A percentile compares a stretch with the other conserved stretches of the same genome.
These are phyloP conservation scores for Papilio machaon DNA, from an alignment of 1,140 invertebrate genomes.

Conservation along the genomic window DNA sequence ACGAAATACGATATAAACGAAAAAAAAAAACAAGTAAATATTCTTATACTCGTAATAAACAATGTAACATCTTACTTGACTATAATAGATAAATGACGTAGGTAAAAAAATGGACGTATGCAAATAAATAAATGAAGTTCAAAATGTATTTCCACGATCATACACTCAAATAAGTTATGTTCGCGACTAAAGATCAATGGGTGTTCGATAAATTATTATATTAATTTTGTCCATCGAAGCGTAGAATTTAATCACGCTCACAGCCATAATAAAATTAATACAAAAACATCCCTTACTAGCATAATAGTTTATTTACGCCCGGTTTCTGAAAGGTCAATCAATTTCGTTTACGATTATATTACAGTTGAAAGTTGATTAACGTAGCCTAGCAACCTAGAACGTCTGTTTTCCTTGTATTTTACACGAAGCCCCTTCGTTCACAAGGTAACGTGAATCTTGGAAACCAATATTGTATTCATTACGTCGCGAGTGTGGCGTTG, in stretches of 20 bases:
- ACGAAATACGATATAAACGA: too few species aligned
- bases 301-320: not conserved
- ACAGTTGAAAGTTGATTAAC: too few species aligned
- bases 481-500: too few species aligned
- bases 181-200: slow-evolving; percentile 12
- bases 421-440: too few species aligned
- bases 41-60: too few species aligned
- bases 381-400: too few species aligned
- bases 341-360: not conserved
- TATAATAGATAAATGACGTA: not conserved
- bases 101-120: not conserved
- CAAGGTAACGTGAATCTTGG: too few species aligned
- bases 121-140: not conserved
- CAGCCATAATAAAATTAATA: slow-evolving; percentile 64
- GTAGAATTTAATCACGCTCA: slow-evolving; percentile 54
- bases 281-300: slow-evolving; percentile 45
- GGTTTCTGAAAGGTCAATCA: not conserved
- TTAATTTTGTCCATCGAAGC: slow-evolving; percentile 54
- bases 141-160: not conserved
- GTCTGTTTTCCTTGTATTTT: too few species aligned
- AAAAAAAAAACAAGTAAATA: too few species aligned
- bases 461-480: too few species aligned
- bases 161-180: not conserved
- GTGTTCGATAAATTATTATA: slow-evolving; percentile 54
- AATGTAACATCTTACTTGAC: not conserved